A percentile compares a stretch with the other conserved stretches of the same genome.
phyloP scores from a whole-genome alignment of 1,140 invertebrate genomes.

The Rhynchophorus ferrugineus region DNA sequence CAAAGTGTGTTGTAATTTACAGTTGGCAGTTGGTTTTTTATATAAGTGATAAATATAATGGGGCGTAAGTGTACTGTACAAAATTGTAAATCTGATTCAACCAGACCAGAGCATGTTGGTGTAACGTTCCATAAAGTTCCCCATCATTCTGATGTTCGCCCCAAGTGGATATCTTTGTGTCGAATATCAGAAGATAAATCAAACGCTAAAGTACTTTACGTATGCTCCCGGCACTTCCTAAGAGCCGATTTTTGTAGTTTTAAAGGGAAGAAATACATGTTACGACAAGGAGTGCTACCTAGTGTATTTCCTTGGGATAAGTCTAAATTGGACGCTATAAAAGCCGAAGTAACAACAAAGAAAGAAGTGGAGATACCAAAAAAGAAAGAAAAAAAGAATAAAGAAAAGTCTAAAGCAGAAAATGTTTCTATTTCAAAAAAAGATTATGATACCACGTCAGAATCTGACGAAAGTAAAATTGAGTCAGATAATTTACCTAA shows the following conservation, averaged over 20 bases:
- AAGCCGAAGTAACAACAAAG: slow-evolving; percentile 20
- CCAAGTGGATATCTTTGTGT: slow-evolving; percentile 38
- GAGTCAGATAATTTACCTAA: slow-evolving; percentile 2
- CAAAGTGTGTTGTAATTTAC: too few relatives aligned
- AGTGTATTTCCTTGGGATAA: slow-evolving; percentile 44
- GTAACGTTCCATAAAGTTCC: slow-evolving; percentile 41
- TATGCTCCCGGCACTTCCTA: slow-evolving; percentile 57
- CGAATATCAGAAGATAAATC: slow-evolving; percentile 41
- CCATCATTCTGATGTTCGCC: slow-evolving; percentile 33
- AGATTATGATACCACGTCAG: neutral
- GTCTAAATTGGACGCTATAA: slow-evolving; percentile 33
- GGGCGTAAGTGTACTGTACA: slow-evolving; percentile 37
- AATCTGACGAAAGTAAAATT: slow-evolving; percentile 1
- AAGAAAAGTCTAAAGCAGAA: slow-evolving; percentile 4
- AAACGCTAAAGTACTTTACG: slow-evolving; percentile 48
- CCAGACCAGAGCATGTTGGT: slow-evolving; percentile 34
- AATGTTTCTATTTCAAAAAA: neutral
- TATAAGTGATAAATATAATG: too few relatives aligned
- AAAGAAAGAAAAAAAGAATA: slow-evolving; percentile 12
- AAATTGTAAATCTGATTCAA: slow-evolving; percentile 36
- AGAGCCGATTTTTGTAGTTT: slow-evolving; percentile 54
- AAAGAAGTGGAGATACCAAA: slow-evolving; percentile 7
- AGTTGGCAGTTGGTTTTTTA: too few relatives aligned
- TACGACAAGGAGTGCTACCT: slow-evolving; percentile 47
- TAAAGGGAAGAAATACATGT: slow-evolving; percentile 50